Evolutionary conservation across 2,797 vertebrate species (phyloP), one percentile per base, ranked within the genome.

Genomic region (Spatula versicolor): DNA sequence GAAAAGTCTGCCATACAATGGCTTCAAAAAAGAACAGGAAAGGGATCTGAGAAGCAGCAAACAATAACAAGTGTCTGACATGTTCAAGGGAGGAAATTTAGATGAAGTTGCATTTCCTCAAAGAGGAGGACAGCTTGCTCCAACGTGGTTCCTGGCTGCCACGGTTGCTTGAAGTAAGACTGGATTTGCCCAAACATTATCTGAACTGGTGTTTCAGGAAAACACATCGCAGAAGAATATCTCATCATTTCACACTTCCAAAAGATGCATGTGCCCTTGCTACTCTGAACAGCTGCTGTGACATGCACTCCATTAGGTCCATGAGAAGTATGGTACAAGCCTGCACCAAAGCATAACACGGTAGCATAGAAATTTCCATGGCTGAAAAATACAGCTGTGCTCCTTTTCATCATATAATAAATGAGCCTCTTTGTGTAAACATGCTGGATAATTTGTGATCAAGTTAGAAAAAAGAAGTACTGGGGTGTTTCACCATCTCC

Each of bases 21-120:
- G 95, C 84, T 97, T 94, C 66, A 82, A 83, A 95, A 93, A 95
- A 90, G 62, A 92, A 92, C 96, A 97, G 97, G 97, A 98, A 98
- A 92, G 78, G 52, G 87, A 94, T 90, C 92, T 90, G 80, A 95
- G 90, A 96, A 86, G 71, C 25, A 93, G 84, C 94, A 96, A 98
- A 96, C 96, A 98, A 93, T 95, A 96, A 96, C 73, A 96, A 96
- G 92, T 46, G 72, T 88, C 75, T 91, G 67, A 95, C 83, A 90
- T 68, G 66, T 96, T 79, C 74, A 75, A 96, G 52, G 82, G 69
- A 97, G 96, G 97, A 98, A 98, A 96, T 95, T 78, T 68, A 91
- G 76, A 97, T 33, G 55, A 94, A 96, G 91, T 77, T 95, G 82
- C 83, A 94, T 91, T 98, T 98, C 96, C 97, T 97, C 55, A 41